These are phyloP conservation scores for Mythimna vitellina DNA, from an alignment of 2,888 invertebrate species.

Conservation along the genomic window DNA sequence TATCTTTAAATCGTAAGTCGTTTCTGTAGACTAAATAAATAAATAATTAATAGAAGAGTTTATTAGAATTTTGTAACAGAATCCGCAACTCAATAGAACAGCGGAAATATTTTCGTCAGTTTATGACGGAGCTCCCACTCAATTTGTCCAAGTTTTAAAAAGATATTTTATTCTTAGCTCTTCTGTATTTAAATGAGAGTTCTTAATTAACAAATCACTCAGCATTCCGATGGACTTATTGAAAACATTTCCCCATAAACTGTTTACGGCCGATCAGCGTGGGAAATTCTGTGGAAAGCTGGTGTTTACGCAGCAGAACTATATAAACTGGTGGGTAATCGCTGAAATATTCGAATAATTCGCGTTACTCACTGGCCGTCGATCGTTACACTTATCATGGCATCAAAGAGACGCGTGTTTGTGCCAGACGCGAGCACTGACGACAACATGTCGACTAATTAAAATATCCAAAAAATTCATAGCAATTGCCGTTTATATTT, in stretches of 20 bases:
- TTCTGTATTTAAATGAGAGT: slow-evolving; percentile 34
- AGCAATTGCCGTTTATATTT: slow-evolving; percentile 40
- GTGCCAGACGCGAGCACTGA: slow-evolving; percentile 44
- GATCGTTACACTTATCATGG: slow-evolving; percentile 55
- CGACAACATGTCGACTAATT: slow-evolving; percentile 19
- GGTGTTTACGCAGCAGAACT: slow-evolving; percentile 67
- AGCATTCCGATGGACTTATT: slow-evolving; percentile 37
- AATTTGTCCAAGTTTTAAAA: slow-evolving; percentile 35
- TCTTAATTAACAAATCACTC: slow-evolving; percentile 31
- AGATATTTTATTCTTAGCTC: slow-evolving; percentile 35
- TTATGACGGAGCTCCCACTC: slow-evolving; percentile 49
- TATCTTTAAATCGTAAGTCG: neutral
- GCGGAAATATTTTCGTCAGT: slow-evolving; percentile 32
- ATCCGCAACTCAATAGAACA: slow-evolving; percentile 17
- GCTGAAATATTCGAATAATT: slow-evolving; percentile 71
- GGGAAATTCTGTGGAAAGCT: slow-evolving; percentile 62
- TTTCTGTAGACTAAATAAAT: slow-evolving; percentile 2
- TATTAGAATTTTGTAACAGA: slow-evolving; percentile 34
- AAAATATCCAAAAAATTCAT: slow-evolving; percentile 47
- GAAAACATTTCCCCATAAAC: slow-evolving; percentile 58
- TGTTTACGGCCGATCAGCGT: slow-evolving; percentile 49
- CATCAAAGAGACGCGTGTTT: slow-evolving; percentile 34
- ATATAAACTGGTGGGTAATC: slow-evolving; percentile 68
- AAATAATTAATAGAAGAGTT: slow-evolving; percentile 26
- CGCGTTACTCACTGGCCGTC: slow-evolving; percentile 64